phyloP scores from a whole-genome alignment of 2,113 vertebrate species.

The Saccopteryx leptura region DNA sequence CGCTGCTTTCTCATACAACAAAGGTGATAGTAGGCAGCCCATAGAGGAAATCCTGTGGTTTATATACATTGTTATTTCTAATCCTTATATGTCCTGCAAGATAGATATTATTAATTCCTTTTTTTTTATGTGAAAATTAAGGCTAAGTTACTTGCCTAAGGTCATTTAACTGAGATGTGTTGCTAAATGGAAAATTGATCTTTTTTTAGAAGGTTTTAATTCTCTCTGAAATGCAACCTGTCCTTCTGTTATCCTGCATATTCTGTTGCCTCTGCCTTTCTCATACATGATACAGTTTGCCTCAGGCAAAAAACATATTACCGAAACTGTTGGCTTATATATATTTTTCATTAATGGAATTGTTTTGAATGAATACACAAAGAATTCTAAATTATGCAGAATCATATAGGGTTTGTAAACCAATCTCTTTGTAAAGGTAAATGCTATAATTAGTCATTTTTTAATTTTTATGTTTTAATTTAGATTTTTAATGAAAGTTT shows the following conservation, averaged over 20 bases:
- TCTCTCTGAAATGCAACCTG: neutral
- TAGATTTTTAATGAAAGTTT: constrained; percentile 51
- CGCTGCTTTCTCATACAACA: constrained; percentile 1
- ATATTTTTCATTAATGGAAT: constrained; percentile 59
- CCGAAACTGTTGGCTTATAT: constrained; percentile 48
- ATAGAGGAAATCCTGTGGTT: neutral
- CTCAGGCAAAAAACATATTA: constrained; percentile 49
- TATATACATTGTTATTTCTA: neutral
- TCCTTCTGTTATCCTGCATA: neutral
- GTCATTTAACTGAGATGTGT: neutral
- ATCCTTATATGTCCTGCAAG: neutral
- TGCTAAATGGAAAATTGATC: neutral
- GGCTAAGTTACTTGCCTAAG: neutral
- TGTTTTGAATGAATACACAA: constrained; percentile 52
- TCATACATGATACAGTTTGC: constrained; percentile 16
- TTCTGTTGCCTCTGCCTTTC: constrained; percentile 33
- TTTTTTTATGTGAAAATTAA: constrained; percentile 11
- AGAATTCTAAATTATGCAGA: constrained; percentile 25
- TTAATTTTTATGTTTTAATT: constrained; percentile 51
- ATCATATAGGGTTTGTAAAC: constrained; percentile 49
- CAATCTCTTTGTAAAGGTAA: constrained; percentile 57
- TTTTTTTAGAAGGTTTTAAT: constrained; percentile 11
- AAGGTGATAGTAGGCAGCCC: neutral
- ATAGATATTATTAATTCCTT: neutral
- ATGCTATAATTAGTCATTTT: constrained; percentile 20